These are phyloP conservation scores for Plagiodera versicolora DNA, from an alignment of 2,888 invertebrate genomes.

Conservation along the genomic window DNA sequence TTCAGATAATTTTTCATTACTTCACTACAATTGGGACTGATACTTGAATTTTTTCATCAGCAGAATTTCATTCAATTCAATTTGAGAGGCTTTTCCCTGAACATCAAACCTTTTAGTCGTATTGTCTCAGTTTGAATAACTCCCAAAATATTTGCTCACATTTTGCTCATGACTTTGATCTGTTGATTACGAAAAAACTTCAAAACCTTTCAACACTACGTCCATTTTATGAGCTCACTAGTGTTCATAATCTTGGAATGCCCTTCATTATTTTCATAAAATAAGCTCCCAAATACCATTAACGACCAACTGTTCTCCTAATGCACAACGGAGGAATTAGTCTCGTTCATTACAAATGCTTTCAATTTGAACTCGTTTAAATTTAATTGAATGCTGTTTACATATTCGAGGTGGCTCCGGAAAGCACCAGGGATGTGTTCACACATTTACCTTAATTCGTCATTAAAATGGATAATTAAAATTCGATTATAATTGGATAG, in stretches of 20 bases:
- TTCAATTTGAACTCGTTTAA: slow-evolving; percentile 23
- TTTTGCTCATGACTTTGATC: too few relatives aligned
- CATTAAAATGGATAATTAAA: slow-evolving; percentile 16
- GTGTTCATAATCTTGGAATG: not conserved
- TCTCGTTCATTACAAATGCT: slow-evolving; percentile 14
- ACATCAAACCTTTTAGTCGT: too few relatives aligned
- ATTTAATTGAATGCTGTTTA: slow-evolving; percentile 26
- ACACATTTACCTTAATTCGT: slow-evolving; percentile 17
- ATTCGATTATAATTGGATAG: slow-evolving; percentile 7
- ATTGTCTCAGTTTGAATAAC: too few relatives aligned
- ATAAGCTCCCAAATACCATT: not conserved
- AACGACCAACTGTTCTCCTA: slow-evolving; percentile 6
- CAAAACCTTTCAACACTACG: too few relatives aligned
- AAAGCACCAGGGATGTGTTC: slow-evolving; percentile 12
- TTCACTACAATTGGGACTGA: too few relatives aligned
- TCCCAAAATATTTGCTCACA: too few relatives aligned
- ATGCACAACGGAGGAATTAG: slow-evolving; percentile 17
- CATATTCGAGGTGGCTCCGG: slow-evolving; percentile 12
- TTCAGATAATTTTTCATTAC: too few relatives aligned
- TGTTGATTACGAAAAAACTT: too few relatives aligned
- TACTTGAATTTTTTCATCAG: too few relatives aligned
- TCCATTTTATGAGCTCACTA: not conserved
- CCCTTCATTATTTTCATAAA: not conserved
- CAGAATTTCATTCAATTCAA: too few relatives aligned
- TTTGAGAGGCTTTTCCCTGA: too few relatives aligned